These are phyloP conservation scores for Chrysolina oricalcia DNA, from an alignment of 2,888 invertebrate genomes.

Conservation along the genomic window DNA sequence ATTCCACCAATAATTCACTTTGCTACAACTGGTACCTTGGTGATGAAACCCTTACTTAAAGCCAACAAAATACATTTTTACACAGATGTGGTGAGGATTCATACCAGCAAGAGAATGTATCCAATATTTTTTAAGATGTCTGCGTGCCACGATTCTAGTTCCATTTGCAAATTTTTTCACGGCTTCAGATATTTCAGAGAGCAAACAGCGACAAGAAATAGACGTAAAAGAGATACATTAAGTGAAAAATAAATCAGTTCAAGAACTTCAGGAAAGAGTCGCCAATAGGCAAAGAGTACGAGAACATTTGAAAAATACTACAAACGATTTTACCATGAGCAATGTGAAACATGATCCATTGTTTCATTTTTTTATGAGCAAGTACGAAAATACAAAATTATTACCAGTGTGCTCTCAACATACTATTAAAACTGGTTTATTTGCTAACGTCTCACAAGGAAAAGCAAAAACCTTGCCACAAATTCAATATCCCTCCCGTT, in stretches of 20 bases:
- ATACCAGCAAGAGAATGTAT: no score
- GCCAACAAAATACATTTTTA: no score
- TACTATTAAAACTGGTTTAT: constrained; percentile 26
- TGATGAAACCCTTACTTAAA: no score
- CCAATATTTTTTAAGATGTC: no score
- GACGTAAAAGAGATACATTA: constrained; percentile 21
- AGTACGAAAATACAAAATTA: constrained; percentile 26
- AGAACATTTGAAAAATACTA: constrained; percentile 7
- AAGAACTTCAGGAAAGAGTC: constrained; percentile 9
- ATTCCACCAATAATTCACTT: no score
- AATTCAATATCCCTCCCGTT: constrained; percentile 9
- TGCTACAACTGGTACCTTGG: no score
- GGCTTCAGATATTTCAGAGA: no score
- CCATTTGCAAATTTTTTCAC: no score
- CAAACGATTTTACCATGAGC: constrained; percentile 27
- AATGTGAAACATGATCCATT: constrained; percentile 17
- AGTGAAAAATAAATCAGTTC: constrained; percentile 11
- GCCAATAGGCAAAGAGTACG: constrained; percentile 16
- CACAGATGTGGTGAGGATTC: no score
- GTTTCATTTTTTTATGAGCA: constrained; percentile 26
- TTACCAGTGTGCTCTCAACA: constrained; percentile 14
- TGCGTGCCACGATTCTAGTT: no score
- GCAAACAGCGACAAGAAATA: background rate
- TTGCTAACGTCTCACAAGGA: constrained; percentile 12
- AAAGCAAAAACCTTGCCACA: constrained; percentile 26